Evolutionary conservation across 2,113 vertebrate genomes (phyloP).

Genomic region (Numida meleagris): DNA sequence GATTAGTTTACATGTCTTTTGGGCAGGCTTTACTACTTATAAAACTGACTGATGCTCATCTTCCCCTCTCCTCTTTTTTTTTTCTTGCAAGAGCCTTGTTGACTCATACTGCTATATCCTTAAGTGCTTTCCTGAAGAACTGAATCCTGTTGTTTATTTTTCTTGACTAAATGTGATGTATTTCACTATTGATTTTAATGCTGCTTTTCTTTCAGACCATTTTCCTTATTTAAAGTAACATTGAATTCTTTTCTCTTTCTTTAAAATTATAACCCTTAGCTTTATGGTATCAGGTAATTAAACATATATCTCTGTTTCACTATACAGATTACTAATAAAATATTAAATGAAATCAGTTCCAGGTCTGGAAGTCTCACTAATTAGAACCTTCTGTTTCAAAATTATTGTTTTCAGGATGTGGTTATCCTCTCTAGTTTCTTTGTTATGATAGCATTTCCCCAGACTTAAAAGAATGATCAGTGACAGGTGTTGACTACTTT

Average conservation of each 20-base stretch:
- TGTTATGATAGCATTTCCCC: background rate
- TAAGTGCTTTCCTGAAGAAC: background rate
- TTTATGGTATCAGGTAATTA: background rate
- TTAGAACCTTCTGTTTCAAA: background rate
- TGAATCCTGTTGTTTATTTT: background rate
- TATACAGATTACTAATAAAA: background rate
- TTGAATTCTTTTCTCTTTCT: background rate
- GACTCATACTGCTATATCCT: background rate
- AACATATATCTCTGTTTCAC: background rate
- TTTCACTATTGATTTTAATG: background rate
- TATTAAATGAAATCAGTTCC: background rate
- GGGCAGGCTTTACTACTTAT: background rate
- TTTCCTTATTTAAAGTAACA: background rate
- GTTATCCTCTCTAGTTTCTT: background rate
- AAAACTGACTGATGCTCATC: background rate
- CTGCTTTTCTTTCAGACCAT: background rate
- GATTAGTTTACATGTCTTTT: rapidly evolving
- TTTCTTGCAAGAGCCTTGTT: background rate
- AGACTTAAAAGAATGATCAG: background rate
- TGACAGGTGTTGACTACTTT: background rate
- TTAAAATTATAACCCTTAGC: background rate
- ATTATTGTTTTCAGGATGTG: background rate
- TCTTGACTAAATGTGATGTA: background rate
- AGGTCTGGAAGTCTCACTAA: background rate
- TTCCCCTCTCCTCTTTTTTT: background rate